Percentiles rank a stretch among this genome's conserved stretches.
Conservation (phyloP, 2,797 vertebrate species). For the Harpagifer antarcticus region DNA sequence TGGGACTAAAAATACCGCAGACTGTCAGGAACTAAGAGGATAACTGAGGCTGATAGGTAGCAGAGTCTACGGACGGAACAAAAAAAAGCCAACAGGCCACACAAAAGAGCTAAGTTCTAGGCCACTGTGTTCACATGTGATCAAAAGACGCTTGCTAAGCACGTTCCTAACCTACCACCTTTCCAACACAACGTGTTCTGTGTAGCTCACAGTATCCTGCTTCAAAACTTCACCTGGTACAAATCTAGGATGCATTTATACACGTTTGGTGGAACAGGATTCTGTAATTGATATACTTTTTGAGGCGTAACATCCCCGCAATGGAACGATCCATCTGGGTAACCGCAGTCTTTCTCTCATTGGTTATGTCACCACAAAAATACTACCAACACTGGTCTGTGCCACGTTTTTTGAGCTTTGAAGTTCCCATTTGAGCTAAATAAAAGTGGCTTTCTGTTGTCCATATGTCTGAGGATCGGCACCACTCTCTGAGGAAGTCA, state of each 20-base stretch:
- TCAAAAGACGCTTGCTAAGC: constrained; percentile 69
- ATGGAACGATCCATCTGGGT: constrained; percentile 41
- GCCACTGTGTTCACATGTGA: constrained; percentile 76
- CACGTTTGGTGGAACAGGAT: constrained; percentile 71
- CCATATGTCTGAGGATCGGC: constrained; percentile 37
- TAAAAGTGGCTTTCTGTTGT: constrained; percentile 30
- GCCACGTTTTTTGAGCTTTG: constrained; percentile 37
- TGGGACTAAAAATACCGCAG: constrained; percentile 76
- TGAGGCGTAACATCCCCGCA: constrained; percentile 59
- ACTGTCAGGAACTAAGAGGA: constrained; percentile 61
- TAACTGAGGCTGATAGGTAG: constrained; percentile 68
- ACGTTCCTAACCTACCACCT: constrained; percentile 75
- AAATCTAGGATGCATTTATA: constrained; percentile 79
- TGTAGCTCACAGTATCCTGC: constrained; percentile 72
- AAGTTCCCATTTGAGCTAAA: constrained; percentile 30
- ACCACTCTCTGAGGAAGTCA: constrained; percentile 46
- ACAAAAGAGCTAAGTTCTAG: constrained; percentile 81
- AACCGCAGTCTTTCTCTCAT: constrained; percentile 38
- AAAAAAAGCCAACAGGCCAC: constrained; percentile 60
- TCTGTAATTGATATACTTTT: constrained; percentile 82
- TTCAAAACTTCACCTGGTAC: constrained; percentile 76
- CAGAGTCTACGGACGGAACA: constrained; percentile 60
- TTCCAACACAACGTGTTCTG: constrained; percentile 64
- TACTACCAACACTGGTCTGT: constrained; percentile 40
- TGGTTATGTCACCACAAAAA: constrained; percentile 39